Evolutionary conservation across 2,888 invertebrate genomes (phyloP).

Genomic region (Macrophya annulata): DNA sequence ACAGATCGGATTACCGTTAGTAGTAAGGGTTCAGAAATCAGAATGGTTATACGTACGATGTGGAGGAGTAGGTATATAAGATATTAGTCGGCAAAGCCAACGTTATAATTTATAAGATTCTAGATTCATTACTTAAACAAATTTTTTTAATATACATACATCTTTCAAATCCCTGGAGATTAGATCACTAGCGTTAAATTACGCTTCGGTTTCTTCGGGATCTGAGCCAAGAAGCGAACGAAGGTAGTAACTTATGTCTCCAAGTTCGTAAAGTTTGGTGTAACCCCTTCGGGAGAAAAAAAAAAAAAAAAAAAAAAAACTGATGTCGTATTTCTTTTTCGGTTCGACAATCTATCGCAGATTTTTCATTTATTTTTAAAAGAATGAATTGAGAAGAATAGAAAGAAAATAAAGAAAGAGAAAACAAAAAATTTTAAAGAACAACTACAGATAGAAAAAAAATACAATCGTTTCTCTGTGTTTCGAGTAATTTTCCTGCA

Average conservation of each 20-base stretch:
- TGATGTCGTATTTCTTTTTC: neutral
- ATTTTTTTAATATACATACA: too few species aligned
- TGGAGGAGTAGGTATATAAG: neutral
- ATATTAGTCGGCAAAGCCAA: neutral
- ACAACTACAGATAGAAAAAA: neutral
- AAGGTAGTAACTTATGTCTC: neutral
- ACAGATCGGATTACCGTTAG: conserved; percentile 50
- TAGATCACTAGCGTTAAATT: neutral
- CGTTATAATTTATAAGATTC: neutral
- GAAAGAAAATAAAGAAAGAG: neutral
- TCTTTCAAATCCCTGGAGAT: neutral
- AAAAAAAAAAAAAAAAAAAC: too few species aligned
- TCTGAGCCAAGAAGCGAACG: neutral
- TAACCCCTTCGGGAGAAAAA: conserved; percentile 1
- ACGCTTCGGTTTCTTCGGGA: neutral
- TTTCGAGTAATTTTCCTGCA: neutral
- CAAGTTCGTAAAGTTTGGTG: neutral
- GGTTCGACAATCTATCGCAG: neutral
- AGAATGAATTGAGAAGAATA: neutral
- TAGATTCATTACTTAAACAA: neutral
- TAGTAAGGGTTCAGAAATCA: conserved; percentile 44
- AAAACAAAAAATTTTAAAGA: neutral
- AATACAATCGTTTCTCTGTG: neutral
- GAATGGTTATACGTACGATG: conserved; percentile 11
- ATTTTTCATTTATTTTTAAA: neutral